Base-by-base conservation (phyloP, 2,113 vertebrate genomes). In the Cephalopholis sonnerati region DNA sequence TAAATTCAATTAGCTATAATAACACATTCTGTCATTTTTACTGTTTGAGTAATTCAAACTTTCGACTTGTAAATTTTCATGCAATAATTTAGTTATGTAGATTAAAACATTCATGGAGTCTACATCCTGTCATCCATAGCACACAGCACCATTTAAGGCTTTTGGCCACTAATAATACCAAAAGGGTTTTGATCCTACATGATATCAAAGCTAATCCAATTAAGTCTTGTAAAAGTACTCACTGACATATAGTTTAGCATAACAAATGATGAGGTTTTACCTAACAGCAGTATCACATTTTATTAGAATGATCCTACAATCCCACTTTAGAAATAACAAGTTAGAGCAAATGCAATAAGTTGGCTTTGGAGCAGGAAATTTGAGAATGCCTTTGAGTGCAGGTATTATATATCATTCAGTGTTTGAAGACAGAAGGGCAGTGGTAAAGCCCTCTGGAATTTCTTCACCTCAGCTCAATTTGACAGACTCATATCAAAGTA, bases 401-500 rank as follows among this genome's bases (percentile, higher is more conserved):
- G 55, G 68, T 50, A 41, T 51, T 29, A 53, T 16, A 41, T 27
- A 11, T 63, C 15, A 57, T 20, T 74, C 36, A 72, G 46, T 12
- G 29, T 44, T 13, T 48, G 54, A 0, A 87, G 32, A 65, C 44
- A 68, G 48, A 65, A 36, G 51, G 29, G 8, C 63, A 69, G 54
- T 0, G 27, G 46, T 10, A 68, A 77, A 70, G n/a, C 24, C 70
- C 58, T 44, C 27, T 48, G 71, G 66, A 77, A 69, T 71, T 41
- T 71, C 8, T 73, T 74, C 29, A 65, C 58, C 69, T 77, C 62
- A 46, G 61, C 48, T 18, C 32, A 79, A 53, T 83, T 50, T 79
- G 75, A 74, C 39, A 54, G 27, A 79, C 25, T 75, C 57, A 69
- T 79, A 77, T 85, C 53, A 69, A 77, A 84, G 29, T 7, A 25